Evolutionary conservation across 1,140 invertebrate genomes (phyloP), one percentile per base, ranked within the genome.

Genomic region (Rhopalosiphum padi): DNA sequence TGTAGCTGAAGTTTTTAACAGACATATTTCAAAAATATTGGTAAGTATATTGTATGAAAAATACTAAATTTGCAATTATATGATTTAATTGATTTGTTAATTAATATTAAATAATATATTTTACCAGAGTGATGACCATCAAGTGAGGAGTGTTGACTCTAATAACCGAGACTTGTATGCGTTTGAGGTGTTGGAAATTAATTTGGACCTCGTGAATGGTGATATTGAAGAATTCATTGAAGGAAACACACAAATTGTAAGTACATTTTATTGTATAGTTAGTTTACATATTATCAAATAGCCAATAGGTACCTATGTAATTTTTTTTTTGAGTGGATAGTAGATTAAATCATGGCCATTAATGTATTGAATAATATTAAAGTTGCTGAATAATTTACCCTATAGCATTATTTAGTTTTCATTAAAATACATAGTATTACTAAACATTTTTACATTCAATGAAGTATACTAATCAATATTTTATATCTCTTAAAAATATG

Each of bases 21-120:
- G 96, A 95, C 96, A 97, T 94, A 96, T 97, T 94, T 96, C 96
- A 30, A 96, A 96, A 94, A 96, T 97, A 94, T 94, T 97, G 95
- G 97, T 96, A 95, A 95, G 95, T 35, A 94, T 94, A 37, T 94
- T 94, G 48, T 60, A 53, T 94, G 48, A 82, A 53, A 83, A 83
- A 41, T 83, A 83, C 21, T 83, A 35, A 77, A 37, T 83, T 83
- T 41, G 37, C 30, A 0, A 43, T 41, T 3, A 22, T 82, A 43
- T 15, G 8, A 41, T 85, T 85, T 9, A 85, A 41, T 8, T 25
- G 9, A 85, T 85, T 41, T 85, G 43, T 15, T 85, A 85, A 85
- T 23, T 85, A 30, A 18, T 51, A 51, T 51, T 51, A 51, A 51
- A 51, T 30, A 53, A 53, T 37, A 43, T 15, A n/a, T 90, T 90